Percentiles rank a stretch among this genome's conserved stretches.
Conservation (phyloP, 2,797 vertebrate genomes). For the Setipinna tenuifilis region DNA sequence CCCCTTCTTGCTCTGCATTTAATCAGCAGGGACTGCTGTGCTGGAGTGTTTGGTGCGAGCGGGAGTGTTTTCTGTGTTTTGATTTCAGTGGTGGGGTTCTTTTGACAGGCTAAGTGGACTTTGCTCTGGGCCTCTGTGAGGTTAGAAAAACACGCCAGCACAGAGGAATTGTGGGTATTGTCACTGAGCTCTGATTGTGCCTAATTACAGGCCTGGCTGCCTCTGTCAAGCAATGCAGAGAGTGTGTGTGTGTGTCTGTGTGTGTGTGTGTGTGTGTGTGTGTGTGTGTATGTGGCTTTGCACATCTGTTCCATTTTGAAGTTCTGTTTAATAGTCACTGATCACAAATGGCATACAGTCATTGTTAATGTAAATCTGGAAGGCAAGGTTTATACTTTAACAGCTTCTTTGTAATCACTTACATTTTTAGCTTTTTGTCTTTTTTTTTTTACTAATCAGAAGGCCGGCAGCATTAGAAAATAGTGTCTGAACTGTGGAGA, state of each 20-base stretch:
- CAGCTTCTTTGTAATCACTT: background rate
- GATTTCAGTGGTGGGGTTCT: constrained; percentile 91
- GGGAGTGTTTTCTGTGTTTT: constrained; percentile 98
- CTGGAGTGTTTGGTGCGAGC: constrained; percentile 89
- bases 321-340: background rate
- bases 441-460: background rate
- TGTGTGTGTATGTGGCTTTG: constrained; percentile 3
- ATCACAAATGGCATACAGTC: background rate
- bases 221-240: constrained; percentile 73
- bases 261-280: constrained; percentile 21
- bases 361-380: background rate
- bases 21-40: constrained; percentile 95
- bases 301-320: background rate
- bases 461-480: background rate
- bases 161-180: constrained; percentile 90
- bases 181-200: constrained; percentile 91
- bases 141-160: constrained; percentile 91
- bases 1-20: constrained; percentile 84
- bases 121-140: constrained; percentile 89
- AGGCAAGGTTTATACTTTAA: background rate
- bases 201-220: constrained; percentile 88
- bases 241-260: constrained; percentile 56
- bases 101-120: constrained; percentile 98
- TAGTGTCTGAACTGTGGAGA: background rate
- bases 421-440: background rate